Evolutionary conservation across 64 coral and sea anemone species (phyloP), one percentile per base, ranked within the genome.

Genomic region (Pocillopora verrucosa): DNA sequence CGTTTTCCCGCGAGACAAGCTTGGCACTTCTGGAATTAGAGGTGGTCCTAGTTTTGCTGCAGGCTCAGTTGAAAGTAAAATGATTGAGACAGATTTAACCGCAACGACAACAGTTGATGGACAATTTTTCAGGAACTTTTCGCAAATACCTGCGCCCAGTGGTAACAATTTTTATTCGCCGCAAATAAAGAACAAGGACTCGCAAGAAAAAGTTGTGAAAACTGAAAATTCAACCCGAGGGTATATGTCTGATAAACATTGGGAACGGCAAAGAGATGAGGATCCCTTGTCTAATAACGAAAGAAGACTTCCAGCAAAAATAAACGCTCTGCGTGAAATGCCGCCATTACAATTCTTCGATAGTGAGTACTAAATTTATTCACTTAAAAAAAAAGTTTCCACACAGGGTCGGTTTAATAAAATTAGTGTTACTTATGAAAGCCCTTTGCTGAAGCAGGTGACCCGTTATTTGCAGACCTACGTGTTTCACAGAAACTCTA

Each of bases 361-460:
- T 57, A 72, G 82, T 85, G 61, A 85, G 82, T 85, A 85, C 65
- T 15, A 4, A 14, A n/a, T 57, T 70, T 57, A 37, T 25, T 72
- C 37, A 13, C 65, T 85, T 72, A 14, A 20, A 65, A 72, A 38
- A 56, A 30, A 12, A 41, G 72, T 11, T 85, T 34, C 7, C 16
- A 85, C 38, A 24, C 9, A 37, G 26, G 12, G 59, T 62, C 62
- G n/a, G 56, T 70, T 56, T 85, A 57, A 24, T 36, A 25, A 10
- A 85, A 51, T 51, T 51, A 51, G 41, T 3, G 3, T 51, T 51
- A 7, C 7, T 51, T 51, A 0, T 51, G 41, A 51, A 51, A 51
- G 41, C 7, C 41, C 41, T 51, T 51, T 30, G 30, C 30, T 30
- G 30, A 30, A 51, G 41, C 41, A 51, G 3, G 41, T 51, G 7